Evolutionary conservation across 2,797 vertebrate genomes (phyloP).

Genomic region (Diglossa cyanea): DNA sequence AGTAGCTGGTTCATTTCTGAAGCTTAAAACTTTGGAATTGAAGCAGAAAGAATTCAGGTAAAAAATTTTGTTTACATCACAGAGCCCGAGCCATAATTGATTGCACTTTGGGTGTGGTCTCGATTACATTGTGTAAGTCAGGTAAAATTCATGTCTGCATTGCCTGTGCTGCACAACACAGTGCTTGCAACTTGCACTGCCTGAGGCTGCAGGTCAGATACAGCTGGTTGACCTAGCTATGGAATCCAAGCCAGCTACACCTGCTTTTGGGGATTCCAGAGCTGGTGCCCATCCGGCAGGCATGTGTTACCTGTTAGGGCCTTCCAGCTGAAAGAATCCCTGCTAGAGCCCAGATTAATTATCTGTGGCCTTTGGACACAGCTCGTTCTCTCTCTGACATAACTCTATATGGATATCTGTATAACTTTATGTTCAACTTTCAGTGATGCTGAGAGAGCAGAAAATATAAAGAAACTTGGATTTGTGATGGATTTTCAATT

Average conservation of each 20-base stretch:
- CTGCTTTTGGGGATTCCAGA: not conserved
- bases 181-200: not conserved
- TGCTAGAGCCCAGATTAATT: not conserved
- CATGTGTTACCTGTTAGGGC: not conserved
- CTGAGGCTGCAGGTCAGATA: not conserved
- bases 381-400: not conserved
- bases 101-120: not conserved
- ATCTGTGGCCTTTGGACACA: not conserved
- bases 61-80: accelerated
- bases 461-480: not conserved
- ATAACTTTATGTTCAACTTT: not conserved
- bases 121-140: not conserved
- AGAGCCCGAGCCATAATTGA: not conserved
- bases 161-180: not conserved
- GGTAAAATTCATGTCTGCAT: not conserved
- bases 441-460: not conserved
- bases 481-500: not conserved
- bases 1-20: not conserved
- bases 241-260: not conserved
- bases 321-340: not conserved
- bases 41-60: not conserved
- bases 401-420: not conserved
- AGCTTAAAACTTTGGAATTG: not conserved
- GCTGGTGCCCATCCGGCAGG: not conserved
- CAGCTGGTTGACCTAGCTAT: not conserved